Percentiles rank a stretch among this genome's conserved stretches.
These are phyloP conservation scores for Gobio gobio DNA, from an alignment of 2,113 vertebrate species.

Conservation along the genomic window DNA sequence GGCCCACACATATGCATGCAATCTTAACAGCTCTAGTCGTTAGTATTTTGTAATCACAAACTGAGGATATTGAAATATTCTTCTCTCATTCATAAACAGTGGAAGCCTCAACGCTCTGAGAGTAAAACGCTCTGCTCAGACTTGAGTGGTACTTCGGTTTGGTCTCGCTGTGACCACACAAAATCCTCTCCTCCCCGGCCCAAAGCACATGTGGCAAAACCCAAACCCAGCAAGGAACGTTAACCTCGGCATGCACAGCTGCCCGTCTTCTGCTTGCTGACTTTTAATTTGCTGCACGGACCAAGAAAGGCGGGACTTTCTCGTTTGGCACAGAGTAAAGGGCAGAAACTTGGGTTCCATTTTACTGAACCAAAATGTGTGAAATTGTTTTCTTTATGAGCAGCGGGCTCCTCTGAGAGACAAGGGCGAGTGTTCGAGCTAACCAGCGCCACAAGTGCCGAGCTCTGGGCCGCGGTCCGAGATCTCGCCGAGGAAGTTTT, in stretches of 20 bases:
- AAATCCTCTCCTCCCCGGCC: constrained; percentile 38
- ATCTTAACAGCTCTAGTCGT: background rate
- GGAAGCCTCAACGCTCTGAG: background rate
- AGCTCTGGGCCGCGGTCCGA: background rate
- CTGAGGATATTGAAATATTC: background rate
- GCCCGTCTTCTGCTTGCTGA: background rate
- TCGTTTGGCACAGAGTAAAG: background rate
- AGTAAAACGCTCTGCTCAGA: background rate
- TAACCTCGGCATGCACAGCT: background rate
- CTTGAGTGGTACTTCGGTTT: constrained; percentile 11
- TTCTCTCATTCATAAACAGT: constrained; percentile 13
- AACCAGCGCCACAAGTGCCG: background rate
- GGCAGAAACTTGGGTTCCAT: constrained; percentile 12
- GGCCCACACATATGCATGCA: background rate
- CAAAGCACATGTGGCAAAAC: constrained; percentile 39
- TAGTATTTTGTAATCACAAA: background rate
- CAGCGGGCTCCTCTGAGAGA: background rate
- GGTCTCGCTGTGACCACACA: constrained; percentile 34
- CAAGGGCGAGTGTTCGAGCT: background rate
- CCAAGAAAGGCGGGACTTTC: background rate
- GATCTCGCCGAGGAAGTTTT: background rate
- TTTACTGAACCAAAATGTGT: constrained; percentile 24
- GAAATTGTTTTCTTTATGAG: constrained; percentile 7
- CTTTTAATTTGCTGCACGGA: constrained; percentile 18
- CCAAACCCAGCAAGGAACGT: constrained; percentile 20